These are phyloP conservation scores for Ptyas mucosa DNA, from an alignment of 2,113 vertebrate species.

Conservation along the genomic window DNA sequence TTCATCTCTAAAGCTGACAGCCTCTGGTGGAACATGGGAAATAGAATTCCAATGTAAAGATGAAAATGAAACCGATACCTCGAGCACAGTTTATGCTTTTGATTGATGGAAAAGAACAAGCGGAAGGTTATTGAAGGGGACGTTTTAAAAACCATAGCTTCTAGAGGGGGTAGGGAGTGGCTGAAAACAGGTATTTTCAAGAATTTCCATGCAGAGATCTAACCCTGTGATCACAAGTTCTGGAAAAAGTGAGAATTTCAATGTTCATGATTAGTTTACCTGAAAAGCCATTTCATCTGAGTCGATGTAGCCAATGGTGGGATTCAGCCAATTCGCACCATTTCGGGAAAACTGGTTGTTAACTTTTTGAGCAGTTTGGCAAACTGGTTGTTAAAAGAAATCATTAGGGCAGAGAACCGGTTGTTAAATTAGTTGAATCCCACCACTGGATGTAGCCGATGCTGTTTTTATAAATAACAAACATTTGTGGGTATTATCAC, in stretches of 20 bases:
- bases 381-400: too few species aligned
- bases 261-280: not conserved
- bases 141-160: not conserved
- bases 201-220: not conserved
- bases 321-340: too few species aligned
- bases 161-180: not conserved
- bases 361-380: too few species aligned
- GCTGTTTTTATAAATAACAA: not conserved
- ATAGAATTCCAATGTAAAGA: slow-evolving; percentile 20
- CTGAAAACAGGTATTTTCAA: not conserved
- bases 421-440: too few species aligned
- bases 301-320: not conserved
- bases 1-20: slow-evolving; percentile 5
- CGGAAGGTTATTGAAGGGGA: slow-evolving; percentile 13
- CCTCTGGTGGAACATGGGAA: slow-evolving; percentile 22
- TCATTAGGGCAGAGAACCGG: too few species aligned
- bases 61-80: slow-evolving; percentile 29
- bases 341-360: too few species aligned
- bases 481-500: not conserved
- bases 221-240: not conserved
- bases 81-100: slow-evolving; percentile 1
- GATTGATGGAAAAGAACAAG: slow-evolving; percentile 17
- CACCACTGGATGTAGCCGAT: not conserved
- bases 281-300: not conserved
- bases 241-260: not conserved